Evolutionary conservation across 2,113 vertebrate species (phyloP).

Genomic region (Oncorhynchus mykiss): DNA sequence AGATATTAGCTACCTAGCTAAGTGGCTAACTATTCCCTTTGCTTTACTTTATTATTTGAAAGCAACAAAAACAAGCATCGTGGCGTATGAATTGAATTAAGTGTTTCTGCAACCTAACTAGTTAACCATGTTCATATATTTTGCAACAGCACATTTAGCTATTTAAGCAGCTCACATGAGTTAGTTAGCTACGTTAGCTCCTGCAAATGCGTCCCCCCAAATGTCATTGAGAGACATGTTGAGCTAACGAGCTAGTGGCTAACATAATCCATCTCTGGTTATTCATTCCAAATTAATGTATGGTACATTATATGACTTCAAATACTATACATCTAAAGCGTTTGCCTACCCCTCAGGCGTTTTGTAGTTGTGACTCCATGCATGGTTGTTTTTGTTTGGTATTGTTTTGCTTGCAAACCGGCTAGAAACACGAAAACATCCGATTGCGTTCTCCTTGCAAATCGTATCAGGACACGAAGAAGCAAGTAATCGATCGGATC

Average conservation of each 20-base stretch:
- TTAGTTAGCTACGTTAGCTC: too few relatives aligned
- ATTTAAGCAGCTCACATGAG: too few relatives aligned
- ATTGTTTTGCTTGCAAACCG: constrained; percentile 29
- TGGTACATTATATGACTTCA: background rate
- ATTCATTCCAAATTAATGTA: background rate
- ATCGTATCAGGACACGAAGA: background rate
- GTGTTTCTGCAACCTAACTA: too few relatives aligned
- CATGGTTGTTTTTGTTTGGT: constrained; percentile 64
- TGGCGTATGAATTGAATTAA: too few relatives aligned
- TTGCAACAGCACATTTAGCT: too few relatives aligned
- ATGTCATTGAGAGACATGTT: background rate
- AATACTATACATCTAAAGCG: background rate
- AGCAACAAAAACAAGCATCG: too few relatives aligned
- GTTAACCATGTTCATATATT: too few relatives aligned
- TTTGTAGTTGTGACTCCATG: constrained; percentile 52
- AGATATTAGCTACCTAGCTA: too few relatives aligned
- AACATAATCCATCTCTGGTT: background rate
- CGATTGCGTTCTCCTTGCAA: constrained; percentile 21
- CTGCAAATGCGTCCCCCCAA: too few relatives aligned
- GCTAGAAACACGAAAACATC: constrained; percentile 44
- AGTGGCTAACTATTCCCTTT: too few relatives aligned
- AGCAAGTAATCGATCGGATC: background rate
- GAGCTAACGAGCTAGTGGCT: background rate
- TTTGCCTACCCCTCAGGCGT: constrained; percentile 51
- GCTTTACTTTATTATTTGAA: too few relatives aligned